A percentile compares a stretch with the other conserved stretches of the same genome.
These are phyloP conservation scores for Ectemnius continuus DNA, from an alignment of 2,888 invertebrate genomes.

Conservation along the genomic window DNA sequence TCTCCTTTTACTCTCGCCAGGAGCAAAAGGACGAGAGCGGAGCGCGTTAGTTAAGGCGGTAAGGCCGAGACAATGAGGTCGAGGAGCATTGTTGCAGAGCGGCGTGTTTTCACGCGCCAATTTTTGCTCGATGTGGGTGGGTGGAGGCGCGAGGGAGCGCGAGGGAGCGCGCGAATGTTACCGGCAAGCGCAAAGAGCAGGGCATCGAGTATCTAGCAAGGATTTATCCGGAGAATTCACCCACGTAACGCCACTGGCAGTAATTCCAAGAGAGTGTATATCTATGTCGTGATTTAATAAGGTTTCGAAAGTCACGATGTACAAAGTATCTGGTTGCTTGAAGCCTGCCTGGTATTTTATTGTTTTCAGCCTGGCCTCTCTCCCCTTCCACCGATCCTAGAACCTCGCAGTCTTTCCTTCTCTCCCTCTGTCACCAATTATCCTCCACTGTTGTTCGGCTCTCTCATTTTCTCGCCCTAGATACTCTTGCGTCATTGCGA, in stretches of 20 bases:
- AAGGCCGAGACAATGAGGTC: too few relatives aligned
- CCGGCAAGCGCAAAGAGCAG: constrained; percentile 37
- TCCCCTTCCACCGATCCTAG: background rate
- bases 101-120: constrained; percentile 11
- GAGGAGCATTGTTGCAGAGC: too few relatives aligned
- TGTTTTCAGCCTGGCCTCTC: constrained; percentile 52
- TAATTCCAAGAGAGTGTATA: constrained; percentile 36
- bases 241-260: constrained; percentile 44
- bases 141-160: constrained; percentile 23
- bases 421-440: constrained; percentile 27
- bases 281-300: constrained; percentile 62
- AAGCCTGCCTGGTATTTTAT: constrained; percentile 62
- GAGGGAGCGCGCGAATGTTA: constrained; percentile 37
- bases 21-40: too few relatives aligned
- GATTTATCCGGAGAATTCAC: constrained; percentile 54
- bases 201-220: constrained; percentile 12
- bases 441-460: constrained; percentile 26
- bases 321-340: constrained; percentile 40
- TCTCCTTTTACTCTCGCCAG: too few relatives aligned
- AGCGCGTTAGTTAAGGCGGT: too few relatives aligned
- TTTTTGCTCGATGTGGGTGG: constrained; percentile 31
- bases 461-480: constrained; percentile 44
- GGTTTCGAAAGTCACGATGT: constrained; percentile 68
- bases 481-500: constrained; percentile 55
- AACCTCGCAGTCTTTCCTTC: background rate